Percentiles rank a stretch among this genome's conserved stretches.
Evolutionary conservation across 2,797 vertebrate species (phyloP).

Genomic region (Pogonophryne albipinna): DNA sequence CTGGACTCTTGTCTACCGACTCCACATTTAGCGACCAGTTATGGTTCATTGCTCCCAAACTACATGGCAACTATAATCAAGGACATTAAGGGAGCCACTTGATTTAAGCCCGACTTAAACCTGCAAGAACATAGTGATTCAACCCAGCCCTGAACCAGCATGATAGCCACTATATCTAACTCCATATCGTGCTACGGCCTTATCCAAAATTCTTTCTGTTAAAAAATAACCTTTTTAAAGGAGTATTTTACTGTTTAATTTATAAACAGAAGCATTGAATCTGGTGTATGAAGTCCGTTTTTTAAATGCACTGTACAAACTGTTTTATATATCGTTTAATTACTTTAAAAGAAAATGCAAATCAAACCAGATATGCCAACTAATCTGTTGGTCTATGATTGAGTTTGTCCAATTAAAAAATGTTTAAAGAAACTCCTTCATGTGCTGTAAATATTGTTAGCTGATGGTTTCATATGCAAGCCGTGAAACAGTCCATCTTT

Average conservation of each 20-base stretch:
- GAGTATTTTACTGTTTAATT: slow-evolving; percentile 61
- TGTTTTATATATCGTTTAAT: slow-evolving; percentile 56
- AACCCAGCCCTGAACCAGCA: slow-evolving; percentile 48
- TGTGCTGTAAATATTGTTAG: slow-evolving; percentile 56
- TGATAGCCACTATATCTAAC: slow-evolving; percentile 48
- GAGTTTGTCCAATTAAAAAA: slow-evolving; percentile 32
- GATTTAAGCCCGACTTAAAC: slow-evolving; percentile 61
- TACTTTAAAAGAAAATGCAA: slow-evolving; percentile 40
- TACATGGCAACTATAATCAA: slow-evolving; percentile 71
- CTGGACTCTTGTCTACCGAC: slow-evolving; percentile 62
- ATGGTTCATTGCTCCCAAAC: slow-evolving; percentile 69
- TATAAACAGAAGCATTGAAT: slow-evolving; percentile 54
- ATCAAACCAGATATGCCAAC: slow-evolving; percentile 20
- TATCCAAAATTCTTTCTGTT: slow-evolving; percentile 43
- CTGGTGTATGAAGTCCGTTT: slow-evolving; percentile 65
- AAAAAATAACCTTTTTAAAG: slow-evolving; percentile 31
- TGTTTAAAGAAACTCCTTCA: slow-evolving; percentile 13
- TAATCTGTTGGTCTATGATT: slow-evolving; percentile 17
- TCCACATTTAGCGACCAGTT: slow-evolving; percentile 68
- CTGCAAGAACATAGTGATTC: slow-evolving; percentile 54
- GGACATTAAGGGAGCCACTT: slow-evolving; percentile 64
- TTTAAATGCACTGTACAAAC: slow-evolving; percentile 67
- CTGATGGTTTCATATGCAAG: slow-evolving; percentile 37
- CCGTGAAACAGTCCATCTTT: background rate
- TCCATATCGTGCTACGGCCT: slow-evolving; percentile 45